These are phyloP conservation scores for Trinorchestia longiramus DNA, from an alignment of 1,140 invertebrate species.

Conservation along the genomic window DNA sequence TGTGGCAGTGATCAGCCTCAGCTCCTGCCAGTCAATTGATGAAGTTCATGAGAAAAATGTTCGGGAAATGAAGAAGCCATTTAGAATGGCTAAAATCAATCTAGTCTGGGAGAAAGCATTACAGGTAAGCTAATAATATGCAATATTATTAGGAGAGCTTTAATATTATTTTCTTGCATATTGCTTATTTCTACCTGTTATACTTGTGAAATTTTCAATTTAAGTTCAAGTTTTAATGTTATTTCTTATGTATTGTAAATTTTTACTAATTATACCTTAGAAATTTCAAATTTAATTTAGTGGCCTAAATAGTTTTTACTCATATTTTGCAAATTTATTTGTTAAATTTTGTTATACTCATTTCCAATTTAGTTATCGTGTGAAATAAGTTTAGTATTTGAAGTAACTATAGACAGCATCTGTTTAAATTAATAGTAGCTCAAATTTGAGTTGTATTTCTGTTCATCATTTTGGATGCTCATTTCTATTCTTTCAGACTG, in stretches of 20 bases:
- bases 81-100: conserved; percentile 87
- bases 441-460: no score
- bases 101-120: conserved; percentile 85
- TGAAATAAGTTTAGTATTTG: no score
- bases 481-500: no score
- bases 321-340: no score
- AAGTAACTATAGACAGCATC: no score
- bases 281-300: not conserved
- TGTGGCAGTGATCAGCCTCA: not conserved
- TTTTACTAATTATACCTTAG: not conserved
- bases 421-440: no score
- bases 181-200: not conserved
- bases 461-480: no score
- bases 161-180: not conserved
- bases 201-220: not conserved
- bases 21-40: not conserved
- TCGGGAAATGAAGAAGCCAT: conserved; percentile 75
- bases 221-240: not conserved
- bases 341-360: no score
- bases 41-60: conserved; percentile 37
- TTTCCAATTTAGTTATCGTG: no score
- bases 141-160: not conserved
- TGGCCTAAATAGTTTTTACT: not conserved
- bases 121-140: conserved; percentile 74
- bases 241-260: not conserved